Evolutionary conservation across 2,113 vertebrate species (phyloP).

Genomic region (Gallinago undulata): DNA sequence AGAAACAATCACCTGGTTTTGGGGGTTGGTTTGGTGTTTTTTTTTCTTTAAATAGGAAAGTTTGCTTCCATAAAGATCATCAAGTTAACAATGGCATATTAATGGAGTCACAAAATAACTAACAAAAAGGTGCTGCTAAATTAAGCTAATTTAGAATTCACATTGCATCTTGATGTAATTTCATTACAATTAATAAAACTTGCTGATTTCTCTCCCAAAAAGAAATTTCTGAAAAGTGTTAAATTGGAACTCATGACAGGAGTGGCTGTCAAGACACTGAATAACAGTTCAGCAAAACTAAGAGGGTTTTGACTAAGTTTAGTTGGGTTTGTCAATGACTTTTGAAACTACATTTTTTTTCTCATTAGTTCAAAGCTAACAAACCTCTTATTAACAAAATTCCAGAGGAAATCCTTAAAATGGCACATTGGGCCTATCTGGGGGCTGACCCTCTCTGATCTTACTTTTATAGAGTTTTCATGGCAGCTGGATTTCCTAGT

Average conservation of each 20-base stretch:
- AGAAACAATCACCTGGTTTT: background rate
- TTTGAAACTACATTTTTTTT: background rate
- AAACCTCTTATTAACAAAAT: background rate
- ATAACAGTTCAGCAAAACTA: background rate
- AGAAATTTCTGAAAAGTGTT: background rate
- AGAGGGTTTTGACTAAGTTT: background rate
- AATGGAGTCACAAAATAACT: background rate
- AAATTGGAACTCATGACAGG: background rate
- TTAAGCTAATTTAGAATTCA: background rate
- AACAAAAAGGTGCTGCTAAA: background rate
- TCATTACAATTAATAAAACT: background rate
- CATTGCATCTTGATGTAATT: background rate
- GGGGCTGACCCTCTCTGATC: background rate
- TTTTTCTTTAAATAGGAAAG: background rate
- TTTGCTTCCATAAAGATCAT: background rate
- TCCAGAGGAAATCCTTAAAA: background rate
- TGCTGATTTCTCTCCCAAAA: background rate
- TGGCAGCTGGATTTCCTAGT: background rate
- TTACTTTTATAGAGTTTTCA: background rate
- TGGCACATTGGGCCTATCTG: background rate
- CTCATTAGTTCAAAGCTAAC: background rate
- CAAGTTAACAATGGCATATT: background rate
- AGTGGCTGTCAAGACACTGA: background rate
- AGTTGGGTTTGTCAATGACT: background rate
- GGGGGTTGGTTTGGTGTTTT: background rate